Conservation (phyloP, 2,888 invertebrate species). For the Catocala fraxini region DNA sequence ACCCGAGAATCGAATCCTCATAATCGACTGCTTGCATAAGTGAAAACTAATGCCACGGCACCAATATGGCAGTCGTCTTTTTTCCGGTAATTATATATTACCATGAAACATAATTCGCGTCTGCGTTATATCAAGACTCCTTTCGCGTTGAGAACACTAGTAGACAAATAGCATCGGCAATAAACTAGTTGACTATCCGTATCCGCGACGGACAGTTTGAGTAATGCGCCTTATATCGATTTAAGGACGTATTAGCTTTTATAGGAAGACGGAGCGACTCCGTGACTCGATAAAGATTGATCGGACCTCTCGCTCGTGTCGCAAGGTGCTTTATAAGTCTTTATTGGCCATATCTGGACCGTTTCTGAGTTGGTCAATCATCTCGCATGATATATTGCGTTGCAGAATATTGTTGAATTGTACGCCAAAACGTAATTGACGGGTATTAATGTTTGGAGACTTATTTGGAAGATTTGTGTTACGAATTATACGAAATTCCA, state of each 20-base stretch:
- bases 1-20: no score
- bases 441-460: slow-evolving; percentile 14
- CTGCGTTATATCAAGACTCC: not conserved
- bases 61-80: no score
- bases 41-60: no score
- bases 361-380: slow-evolving; percentile 48
- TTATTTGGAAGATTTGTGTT: slow-evolving; percentile 3
- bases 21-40: no score
- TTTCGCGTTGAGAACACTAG: slow-evolving; percentile 4
- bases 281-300: slow-evolving; percentile 55
- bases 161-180: slow-evolving; percentile 19
- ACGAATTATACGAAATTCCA: not conserved
- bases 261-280: slow-evolving; percentile 44
- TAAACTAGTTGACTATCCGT: slow-evolving; percentile 27
- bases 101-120: no score
- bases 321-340: slow-evolving; percentile 55
- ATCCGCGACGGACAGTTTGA: slow-evolving; percentile 35
- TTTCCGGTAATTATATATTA: no score
- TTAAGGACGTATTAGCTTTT: slow-evolving; percentile 54
- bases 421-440: slow-evolving; percentile 18
- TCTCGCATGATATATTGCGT: slow-evolving; percentile 42
- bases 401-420: slow-evolving; percentile 9
- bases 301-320: slow-evolving; percentile 47
- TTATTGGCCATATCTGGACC: slow-evolving; percentile 48
- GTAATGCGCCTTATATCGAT: slow-evolving; percentile 41